Evolutionary conservation across 2,113 vertebrate genomes (phyloP).

Genomic region (Clarias gariepinus): DNA sequence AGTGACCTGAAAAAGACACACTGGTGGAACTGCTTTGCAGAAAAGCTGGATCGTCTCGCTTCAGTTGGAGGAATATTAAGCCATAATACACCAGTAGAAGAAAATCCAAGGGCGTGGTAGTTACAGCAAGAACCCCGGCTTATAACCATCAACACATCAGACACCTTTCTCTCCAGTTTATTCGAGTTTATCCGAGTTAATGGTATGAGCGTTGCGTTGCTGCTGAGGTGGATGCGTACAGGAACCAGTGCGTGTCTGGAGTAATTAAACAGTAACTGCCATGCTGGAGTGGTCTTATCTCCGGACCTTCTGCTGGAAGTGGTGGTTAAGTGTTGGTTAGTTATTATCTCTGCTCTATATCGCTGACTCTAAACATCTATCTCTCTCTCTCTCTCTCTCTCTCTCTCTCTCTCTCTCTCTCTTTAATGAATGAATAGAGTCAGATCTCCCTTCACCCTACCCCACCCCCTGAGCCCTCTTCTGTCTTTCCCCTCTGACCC

Average conservation of each 20-base stretch:
- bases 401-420: not conserved
- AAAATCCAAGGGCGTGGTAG: not conserved
- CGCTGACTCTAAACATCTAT: not conserved
- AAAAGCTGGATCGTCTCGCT: not conserved
- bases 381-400: not conserved
- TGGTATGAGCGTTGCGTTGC: not conserved
- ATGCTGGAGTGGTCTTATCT: not conserved
- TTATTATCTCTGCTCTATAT: not conserved
- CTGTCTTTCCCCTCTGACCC: conserved; percentile 11
- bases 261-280: not conserved
- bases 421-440: conserved; percentile 11
- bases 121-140: no score
- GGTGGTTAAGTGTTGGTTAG: no score
- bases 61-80: not conserved
- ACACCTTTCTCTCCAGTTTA: not conserved
- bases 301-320: not conserved
- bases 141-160: not conserved
- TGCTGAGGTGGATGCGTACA: not conserved
- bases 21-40: not conserved
- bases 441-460: not conserved
- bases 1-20: no score
- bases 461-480: not conserved
- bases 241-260: not conserved
- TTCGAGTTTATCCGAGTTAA: no score
- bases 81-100: not conserved